A percentile compares a stretch with the other conserved stretches of the same genome.
phyloP scores from a whole-genome alignment of 2,888 invertebrate genomes.

The Eledone cirrhosa region DNA sequence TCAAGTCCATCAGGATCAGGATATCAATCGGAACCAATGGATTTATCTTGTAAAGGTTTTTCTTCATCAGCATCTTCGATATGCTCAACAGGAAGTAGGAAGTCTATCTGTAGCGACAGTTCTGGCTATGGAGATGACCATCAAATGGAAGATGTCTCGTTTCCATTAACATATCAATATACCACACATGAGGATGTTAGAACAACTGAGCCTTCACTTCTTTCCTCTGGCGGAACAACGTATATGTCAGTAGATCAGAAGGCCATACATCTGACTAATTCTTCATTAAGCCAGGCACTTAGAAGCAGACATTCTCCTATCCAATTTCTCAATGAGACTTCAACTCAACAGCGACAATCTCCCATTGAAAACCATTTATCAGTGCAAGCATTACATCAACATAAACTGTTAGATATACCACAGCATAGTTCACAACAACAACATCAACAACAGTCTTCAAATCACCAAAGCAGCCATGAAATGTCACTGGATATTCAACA shows the following conservation, averaged over 20 bases:
- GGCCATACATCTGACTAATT: no score
- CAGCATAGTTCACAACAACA: no score
- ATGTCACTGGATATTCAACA: no score
- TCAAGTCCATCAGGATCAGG: constrained; percentile 29
- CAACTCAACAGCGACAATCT: not conserved
- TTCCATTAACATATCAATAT: constrained; percentile 30
- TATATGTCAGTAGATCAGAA: no score
- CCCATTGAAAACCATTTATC: not conserved
- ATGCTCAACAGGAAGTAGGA: constrained; percentile 15
- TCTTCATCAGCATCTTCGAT: constrained; percentile 10
- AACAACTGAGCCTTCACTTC: constrained; percentile 33
- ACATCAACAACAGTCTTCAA: no score
- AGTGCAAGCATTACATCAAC: no score
- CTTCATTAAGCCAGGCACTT: no score
- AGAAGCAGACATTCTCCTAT: constrained; percentile 14
- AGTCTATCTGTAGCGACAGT: constrained; percentile 26
- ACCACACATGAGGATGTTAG: constrained; percentile 20
- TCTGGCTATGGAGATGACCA: constrained; percentile 8
- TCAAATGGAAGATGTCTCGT: constrained; percentile 28
- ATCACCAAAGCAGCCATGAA: no score
- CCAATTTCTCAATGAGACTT: constrained; percentile 1
- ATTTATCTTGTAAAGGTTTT: constrained; percentile 53
- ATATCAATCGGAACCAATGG: constrained; percentile 56
- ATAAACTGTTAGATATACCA: no score
- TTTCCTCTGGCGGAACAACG: not conserved